Percentiles rank a stretch among this genome's conserved stretches.
These are phyloP conservation scores for Euzetes globulus DNA, from an alignment of 2,888 invertebrate genomes.

Conservation along the genomic window DNA sequence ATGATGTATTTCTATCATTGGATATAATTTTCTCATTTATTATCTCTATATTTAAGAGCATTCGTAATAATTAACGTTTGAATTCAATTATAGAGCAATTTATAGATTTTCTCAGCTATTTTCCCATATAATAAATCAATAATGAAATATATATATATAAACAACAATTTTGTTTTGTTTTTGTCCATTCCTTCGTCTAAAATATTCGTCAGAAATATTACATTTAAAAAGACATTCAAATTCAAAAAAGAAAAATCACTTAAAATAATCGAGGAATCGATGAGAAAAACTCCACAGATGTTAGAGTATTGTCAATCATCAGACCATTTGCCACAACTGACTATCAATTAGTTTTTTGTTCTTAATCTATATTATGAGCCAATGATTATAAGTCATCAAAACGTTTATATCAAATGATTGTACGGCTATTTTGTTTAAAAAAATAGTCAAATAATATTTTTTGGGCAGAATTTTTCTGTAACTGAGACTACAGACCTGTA, in stretches of 20 bases:
- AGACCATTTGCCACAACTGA: slow-evolving; percentile 4
- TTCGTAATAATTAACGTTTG: not conserved
- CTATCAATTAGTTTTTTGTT: not conserved
- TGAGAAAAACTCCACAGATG: not conserved
- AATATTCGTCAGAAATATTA: not conserved
- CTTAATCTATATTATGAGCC: not conserved
- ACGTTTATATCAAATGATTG: not conserved
- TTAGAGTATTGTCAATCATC: slow-evolving; percentile 11
- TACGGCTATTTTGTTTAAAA: slow-evolving; percentile 5
- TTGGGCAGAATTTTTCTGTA: not conserved
- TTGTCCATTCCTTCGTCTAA: not conserved
- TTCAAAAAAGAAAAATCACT: not conserved
- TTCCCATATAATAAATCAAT: not conserved
- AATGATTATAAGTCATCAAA: not conserved
- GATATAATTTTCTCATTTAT: slow-evolving; percentile 11
- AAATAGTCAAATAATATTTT: not conserved
- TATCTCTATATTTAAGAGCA: slow-evolving; percentile 13
- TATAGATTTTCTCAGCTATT: not conserved
- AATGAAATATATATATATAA: slow-evolving; percentile 18
- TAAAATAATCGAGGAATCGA: not conserved
- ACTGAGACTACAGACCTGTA: not conserved
- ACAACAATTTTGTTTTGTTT: slow-evolving; percentile 14
- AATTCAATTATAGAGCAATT: slow-evolving; percentile 7
- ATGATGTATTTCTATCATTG: not conserved
- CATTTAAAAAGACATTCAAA: slow-evolving; percentile 18